A percentile compares a stretch with the other conserved stretches of the same genome.
phyloP scores from a whole-genome alignment of 2,797 vertebrate species.

The Cheirogaleus major region DNA sequence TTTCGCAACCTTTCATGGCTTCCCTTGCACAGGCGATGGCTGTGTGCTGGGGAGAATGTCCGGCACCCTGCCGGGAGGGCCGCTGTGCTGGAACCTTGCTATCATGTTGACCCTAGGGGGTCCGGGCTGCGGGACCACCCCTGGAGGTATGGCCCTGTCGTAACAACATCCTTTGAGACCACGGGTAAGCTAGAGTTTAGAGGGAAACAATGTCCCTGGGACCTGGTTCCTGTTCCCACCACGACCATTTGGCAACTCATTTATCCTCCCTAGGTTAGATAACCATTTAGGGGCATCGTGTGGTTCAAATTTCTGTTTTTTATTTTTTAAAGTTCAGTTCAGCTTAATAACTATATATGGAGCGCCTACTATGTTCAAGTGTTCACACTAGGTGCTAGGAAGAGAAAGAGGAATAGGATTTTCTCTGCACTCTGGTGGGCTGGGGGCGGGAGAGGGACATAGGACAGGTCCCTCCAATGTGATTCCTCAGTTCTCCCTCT shows the following conservation, averaged over 20 bases:
- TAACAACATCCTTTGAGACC: slow-evolving; percentile 3
- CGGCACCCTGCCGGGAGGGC: background rate
- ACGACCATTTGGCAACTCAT: background rate
- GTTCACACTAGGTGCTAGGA: background rate
- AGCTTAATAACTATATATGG: background rate
- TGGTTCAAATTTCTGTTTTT: background rate
- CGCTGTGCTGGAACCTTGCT: slow-evolving; percentile 14
- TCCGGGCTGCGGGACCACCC: background rate
- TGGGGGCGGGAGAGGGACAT: background rate
- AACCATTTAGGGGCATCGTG: background rate
- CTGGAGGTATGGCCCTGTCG: background rate
- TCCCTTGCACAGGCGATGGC: background rate
- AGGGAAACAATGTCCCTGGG: background rate
- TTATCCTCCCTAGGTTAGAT: background rate
- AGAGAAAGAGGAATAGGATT: background rate
- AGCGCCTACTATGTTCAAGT: background rate
- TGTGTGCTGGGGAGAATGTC: slow-evolving; percentile 5
- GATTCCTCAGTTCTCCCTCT: background rate
- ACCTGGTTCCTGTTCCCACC: background rate
- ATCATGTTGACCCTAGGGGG: slow-evolving; percentile 13
- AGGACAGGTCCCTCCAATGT: background rate
- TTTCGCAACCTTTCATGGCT: slow-evolving; percentile 60
- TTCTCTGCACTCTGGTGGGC: background rate
- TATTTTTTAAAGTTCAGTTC: background rate
- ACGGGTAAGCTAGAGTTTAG: slow-evolving; percentile 5